Percentiles rank a stretch among this genome's conserved stretches.
These are phyloP conservation scores for Morone chrysops DNA, from an alignment of 2,113 vertebrate species.

Conservation along the genomic window DNA sequence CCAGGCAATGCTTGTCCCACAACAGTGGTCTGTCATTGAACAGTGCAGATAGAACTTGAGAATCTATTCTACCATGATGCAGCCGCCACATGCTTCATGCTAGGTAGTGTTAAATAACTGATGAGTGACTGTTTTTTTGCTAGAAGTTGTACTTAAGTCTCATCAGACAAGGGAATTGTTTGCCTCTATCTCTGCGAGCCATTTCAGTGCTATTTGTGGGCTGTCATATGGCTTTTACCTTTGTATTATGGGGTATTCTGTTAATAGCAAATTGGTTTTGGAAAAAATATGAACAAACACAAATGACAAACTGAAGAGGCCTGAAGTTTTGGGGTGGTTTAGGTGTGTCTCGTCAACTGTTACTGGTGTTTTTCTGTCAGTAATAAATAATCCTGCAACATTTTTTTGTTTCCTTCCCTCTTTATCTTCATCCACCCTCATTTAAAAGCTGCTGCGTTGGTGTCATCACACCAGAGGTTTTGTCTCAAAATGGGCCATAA, in stretches of 20 bases:
- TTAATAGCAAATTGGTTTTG: background rate
- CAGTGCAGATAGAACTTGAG: too few species aligned
- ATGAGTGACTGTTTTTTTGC: background rate
- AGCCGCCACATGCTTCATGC: too few species aligned
- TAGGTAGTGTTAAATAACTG: background rate
- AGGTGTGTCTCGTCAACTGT: slow-evolving; percentile 20
- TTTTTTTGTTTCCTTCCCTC: slow-evolving; percentile 33
- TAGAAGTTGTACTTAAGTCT: background rate
- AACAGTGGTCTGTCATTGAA: too few species aligned
- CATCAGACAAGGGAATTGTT: background rate
- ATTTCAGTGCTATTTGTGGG: background rate
- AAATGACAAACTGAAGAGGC: background rate
- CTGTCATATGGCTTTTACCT: background rate
- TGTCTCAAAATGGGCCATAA: slow-evolving; percentile 65
- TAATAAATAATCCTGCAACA: slow-evolving; percentile 24
- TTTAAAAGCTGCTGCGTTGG: slow-evolving; percentile 72
- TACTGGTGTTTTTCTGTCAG: slow-evolving; percentile 24
- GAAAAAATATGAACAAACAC: background rate
- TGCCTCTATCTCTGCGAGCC: background rate
- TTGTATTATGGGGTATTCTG: background rate
- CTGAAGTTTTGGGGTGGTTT: slow-evolving; percentile 6
- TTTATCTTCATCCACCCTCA: slow-evolving; percentile 55
- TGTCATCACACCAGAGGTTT: slow-evolving; percentile 71
- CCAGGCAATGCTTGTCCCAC: too few species aligned
- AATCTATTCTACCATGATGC: too few species aligned